These are phyloP conservation scores for Dascyllus trimaculatus DNA, from an alignment of 2,113 vertebrate genomes.

Conservation along the genomic window DNA sequence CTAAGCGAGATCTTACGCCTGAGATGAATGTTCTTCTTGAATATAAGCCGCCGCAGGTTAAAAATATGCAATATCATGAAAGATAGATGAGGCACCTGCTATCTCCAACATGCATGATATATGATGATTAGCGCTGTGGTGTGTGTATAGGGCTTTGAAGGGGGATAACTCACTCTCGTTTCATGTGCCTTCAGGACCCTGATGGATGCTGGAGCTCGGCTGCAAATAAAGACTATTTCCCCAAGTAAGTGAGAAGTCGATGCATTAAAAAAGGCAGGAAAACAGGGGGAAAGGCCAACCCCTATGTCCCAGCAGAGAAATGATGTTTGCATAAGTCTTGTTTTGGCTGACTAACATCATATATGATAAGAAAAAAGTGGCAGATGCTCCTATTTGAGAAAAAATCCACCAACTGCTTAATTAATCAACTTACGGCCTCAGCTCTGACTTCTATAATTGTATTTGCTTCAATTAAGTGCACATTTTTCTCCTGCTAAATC, in stretches of 20 bases:
- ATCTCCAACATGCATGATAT: slow-evolving; percentile 25
- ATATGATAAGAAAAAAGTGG: not conserved
- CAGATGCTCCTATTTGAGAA: not conserved
- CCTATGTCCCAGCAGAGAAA: not conserved
- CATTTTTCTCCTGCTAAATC: not conserved
- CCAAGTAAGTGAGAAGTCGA: too few species aligned
- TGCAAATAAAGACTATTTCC: not conserved
- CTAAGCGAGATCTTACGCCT: slow-evolving; percentile 22
- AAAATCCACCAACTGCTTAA: not conserved
- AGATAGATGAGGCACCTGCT: slow-evolving; percentile 25
- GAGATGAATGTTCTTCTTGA: slow-evolving; percentile 16
- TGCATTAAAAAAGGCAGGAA: too few species aligned
- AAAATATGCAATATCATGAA: slow-evolving; percentile 30
- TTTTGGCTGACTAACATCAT: not conserved
- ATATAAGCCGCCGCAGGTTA: slow-evolving; percentile 17
- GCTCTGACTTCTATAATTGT: not conserved
- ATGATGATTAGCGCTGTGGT: not conserved
- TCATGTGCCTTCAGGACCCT: not conserved
- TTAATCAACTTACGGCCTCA: not conserved
- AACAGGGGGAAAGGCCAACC: not conserved
- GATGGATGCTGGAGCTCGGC: slow-evolving; percentile 2
- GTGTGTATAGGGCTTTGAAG: not conserved
- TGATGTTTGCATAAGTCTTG: not conserved
- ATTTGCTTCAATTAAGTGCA: not conserved
- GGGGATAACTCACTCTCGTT: not conserved